These are phyloP conservation scores for Bombus soroeensis DNA, from an alignment of 1,140 invertebrate species.

Conservation along the genomic window DNA sequence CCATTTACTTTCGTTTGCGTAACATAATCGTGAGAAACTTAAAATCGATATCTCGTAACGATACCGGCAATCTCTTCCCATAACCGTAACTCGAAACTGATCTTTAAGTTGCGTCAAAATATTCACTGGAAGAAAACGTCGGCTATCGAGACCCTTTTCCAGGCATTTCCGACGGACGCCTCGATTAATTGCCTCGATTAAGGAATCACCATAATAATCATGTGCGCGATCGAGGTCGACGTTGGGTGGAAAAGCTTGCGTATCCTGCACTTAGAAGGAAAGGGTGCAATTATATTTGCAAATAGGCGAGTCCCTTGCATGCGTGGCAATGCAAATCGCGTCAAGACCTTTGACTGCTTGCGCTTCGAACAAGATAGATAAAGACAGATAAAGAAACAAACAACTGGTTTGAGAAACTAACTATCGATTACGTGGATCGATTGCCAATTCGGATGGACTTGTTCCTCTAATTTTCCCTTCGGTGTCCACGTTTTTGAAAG, in stretches of 20 bases:
- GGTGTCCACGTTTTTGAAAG: no score
- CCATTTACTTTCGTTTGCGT: background rate
- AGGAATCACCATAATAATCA: constrained; percentile 10
- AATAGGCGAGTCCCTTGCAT: background rate
- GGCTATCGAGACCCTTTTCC: background rate
- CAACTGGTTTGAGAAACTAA: background rate
- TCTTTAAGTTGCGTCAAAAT: background rate
- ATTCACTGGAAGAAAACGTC: background rate
- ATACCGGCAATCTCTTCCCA: background rate
- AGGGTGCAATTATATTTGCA: constrained; percentile 23
- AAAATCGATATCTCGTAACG: background rate
- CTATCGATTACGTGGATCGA: background rate
- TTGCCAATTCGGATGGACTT: background rate
- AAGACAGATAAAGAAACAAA: background rate
- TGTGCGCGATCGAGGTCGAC: background rate
- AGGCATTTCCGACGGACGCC: background rate
- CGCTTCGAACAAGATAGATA: no score
- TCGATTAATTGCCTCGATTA: constrained; percentile 12
- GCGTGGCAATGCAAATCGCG: background rate
- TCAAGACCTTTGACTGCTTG: background rate
- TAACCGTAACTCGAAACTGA: background rate
- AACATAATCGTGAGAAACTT: background rate
- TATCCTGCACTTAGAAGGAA: background rate
- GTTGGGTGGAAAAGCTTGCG: background rate
- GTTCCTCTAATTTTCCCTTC: background rate